Conservation (phyloP, 37 sponge, comb jelly and placozoan genomes). For the Beroe forskalii region DNA sequence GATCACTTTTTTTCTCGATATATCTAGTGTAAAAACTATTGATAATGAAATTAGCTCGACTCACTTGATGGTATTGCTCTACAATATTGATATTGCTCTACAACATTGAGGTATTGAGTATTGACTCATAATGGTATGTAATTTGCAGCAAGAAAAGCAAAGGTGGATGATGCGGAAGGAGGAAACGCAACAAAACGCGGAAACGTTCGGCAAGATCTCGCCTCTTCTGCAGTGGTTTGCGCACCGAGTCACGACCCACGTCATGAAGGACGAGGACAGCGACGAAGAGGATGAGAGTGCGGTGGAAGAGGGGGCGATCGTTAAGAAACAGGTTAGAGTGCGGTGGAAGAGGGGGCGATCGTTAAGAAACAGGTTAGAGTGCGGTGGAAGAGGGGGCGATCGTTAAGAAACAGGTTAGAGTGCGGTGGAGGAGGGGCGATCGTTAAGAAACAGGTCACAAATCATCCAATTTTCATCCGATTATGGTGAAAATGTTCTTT, state of each 20-base stretch:
- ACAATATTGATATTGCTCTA: too few species aligned
- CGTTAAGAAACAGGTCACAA: neutral
- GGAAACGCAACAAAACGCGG: slow-evolving; percentile 16
- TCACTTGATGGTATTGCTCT: too few species aligned
- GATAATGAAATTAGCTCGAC: too few species aligned
- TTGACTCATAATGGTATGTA: too few species aligned
- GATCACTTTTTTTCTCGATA: neutral
- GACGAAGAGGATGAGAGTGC: slow-evolving; percentile 22
- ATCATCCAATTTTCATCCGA: too few species aligned
- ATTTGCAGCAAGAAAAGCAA: slow-evolving; percentile 28
- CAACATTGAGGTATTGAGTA: too few species aligned
- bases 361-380: neutral
- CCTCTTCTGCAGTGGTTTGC: slow-evolving; percentile 11
- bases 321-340: slow-evolving; percentile 22
- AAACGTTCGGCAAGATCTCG: slow-evolving; percentile 14
- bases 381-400: slow-evolving; percentile 12
- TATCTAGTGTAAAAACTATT: too few species aligned
- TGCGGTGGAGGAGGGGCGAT: neutral
- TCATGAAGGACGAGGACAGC: slow-evolving; percentile 37
- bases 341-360: neutral
- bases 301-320: slow-evolving; percentile 19
- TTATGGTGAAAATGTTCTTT: too few species aligned
- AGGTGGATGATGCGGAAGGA: slow-evolving; percentile 38
- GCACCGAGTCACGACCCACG: slow-evolving; percentile 32
- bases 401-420: slow-evolving; percentile 22